Conservation (phyloP, 2,888 invertebrate genomes). For the Seladonia tumulorum region DNA sequence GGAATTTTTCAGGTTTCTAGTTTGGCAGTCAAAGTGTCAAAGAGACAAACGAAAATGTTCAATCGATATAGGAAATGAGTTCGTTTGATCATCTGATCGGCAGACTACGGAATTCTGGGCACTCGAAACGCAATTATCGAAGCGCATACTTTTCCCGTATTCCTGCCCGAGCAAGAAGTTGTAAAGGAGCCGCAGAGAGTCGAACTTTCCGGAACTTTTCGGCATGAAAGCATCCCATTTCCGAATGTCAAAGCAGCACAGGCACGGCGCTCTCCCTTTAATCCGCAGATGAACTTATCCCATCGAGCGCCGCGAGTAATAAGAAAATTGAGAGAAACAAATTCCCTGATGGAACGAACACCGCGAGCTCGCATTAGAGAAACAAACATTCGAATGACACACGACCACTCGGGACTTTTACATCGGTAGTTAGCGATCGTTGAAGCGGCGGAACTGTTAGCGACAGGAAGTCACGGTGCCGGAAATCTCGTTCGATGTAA, state of each 20-base stretch:
- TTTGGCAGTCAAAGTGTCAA: too few species aligned
- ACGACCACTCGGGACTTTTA: background rate
- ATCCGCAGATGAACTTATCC: background rate
- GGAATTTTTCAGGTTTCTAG: too few species aligned
- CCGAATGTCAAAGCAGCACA: too few species aligned
- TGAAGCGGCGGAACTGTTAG: slow-evolving; percentile 37
- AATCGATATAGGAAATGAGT: background rate
- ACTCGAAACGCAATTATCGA: background rate
- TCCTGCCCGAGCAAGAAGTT: background rate
- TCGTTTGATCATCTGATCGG: background rate
- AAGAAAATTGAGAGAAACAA: background rate
- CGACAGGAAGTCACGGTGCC: slow-evolving; percentile 71
- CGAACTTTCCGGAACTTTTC: background rate
- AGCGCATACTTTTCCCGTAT: background rate
- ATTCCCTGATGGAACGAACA: background rate
- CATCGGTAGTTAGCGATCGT: slow-evolving; percentile 5
- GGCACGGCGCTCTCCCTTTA: background rate
- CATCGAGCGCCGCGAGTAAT: background rate
- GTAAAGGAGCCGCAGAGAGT: background rate
- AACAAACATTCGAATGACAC: background rate
- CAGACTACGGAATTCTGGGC: background rate
- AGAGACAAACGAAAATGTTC: background rate
- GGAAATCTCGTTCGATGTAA: slow-evolving; percentile 72
- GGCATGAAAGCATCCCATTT: background rate
- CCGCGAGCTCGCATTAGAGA: background rate